Conservation (phyloP, 2,888 invertebrate genomes). For the Elysia crispata region DNA sequence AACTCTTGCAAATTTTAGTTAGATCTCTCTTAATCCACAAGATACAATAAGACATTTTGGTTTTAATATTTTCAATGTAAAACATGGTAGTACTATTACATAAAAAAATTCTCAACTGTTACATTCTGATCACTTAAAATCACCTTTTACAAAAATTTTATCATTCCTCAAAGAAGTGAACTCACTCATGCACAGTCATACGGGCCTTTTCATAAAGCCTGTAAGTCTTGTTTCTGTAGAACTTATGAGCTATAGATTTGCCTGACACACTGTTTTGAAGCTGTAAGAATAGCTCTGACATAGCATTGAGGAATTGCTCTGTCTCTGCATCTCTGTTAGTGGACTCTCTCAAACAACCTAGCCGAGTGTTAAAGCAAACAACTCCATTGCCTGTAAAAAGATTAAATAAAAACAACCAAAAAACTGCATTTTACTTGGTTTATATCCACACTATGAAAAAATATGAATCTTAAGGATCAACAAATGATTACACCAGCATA, state of each 20-base stretch:
- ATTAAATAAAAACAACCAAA: no score
- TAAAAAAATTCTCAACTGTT: no score
- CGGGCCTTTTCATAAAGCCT: conserved; percentile 19
- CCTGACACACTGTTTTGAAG: conserved; percentile 26
- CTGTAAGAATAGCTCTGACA: not conserved
- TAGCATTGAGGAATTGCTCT: conserved; percentile 19
- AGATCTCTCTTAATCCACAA: no score
- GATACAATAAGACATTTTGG: no score
- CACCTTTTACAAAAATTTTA: no score
- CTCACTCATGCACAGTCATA: conserved; percentile 15
- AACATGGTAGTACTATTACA: no score
- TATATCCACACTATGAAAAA: no score
- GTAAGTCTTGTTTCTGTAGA: conserved; percentile 38
- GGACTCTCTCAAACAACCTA: conserved; percentile 31
- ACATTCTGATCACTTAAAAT: no score
- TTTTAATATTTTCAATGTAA: no score
- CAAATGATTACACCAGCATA: no score
- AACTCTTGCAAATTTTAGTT: no score
- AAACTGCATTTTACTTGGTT: not conserved
- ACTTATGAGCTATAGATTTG: conserved; percentile 21
- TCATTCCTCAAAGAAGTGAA: not conserved
- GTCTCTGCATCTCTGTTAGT: conserved; percentile 5
- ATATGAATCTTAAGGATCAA: no score
- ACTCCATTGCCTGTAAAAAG: conserved; percentile 41
- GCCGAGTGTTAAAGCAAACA: conserved; percentile 43